Conservation (phyloP, 2,797 vertebrate genomes). For the Myotis findleyi region DNA sequence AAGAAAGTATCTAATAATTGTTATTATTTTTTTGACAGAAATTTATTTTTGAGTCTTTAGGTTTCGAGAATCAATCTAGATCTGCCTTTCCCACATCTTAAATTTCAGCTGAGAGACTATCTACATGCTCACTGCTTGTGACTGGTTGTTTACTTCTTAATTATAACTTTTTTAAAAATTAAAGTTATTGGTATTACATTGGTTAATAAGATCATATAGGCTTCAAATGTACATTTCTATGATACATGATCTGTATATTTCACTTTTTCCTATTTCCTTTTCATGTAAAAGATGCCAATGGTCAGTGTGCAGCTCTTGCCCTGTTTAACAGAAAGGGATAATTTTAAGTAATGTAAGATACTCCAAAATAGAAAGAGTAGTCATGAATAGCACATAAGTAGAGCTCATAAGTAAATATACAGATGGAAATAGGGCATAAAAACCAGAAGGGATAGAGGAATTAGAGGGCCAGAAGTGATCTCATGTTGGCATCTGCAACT, state of each 20-base stretch:
- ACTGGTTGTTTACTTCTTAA: not conserved
- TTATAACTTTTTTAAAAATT: not conserved
- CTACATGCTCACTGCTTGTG: not conserved
- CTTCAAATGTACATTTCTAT: not conserved
- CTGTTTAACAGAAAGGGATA: not conserved
- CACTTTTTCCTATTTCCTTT: not conserved
- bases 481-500: not conserved
- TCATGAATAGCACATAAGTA: not conserved
- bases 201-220: not conserved
- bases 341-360: not conserved
- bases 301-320: not conserved
- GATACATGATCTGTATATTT: not conserved
- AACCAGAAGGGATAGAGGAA: not conserved
- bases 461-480: not conserved
- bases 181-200: not conserved
- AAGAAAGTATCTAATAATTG: not conserved
- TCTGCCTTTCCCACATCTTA: not conserved
- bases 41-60: slow-evolving; percentile 16
- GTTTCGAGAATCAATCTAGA: not conserved
- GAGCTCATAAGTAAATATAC: not conserved
- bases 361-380: not conserved
- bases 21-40: not conserved
- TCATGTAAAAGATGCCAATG: not conserved
- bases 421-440: not conserved
- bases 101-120: not conserved